A percentile compares a stretch with the other conserved stretches of the same genome.
These are phyloP conservation scores for Heliangelus exortis DNA, from an alignment of 2,797 vertebrate genomes.

Conservation along the genomic window DNA sequence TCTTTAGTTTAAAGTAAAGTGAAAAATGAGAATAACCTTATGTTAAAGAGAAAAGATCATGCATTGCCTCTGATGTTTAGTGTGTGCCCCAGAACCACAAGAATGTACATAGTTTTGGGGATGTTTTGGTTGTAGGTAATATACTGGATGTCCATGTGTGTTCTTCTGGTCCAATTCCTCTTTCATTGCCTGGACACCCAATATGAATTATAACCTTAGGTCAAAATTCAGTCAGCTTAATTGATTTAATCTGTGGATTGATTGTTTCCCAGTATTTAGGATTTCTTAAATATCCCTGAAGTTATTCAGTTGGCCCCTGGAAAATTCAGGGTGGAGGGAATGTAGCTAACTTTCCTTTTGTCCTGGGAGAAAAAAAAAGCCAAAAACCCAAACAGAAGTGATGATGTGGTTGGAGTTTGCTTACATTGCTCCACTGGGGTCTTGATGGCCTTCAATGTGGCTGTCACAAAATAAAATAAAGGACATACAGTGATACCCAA, in stretches of 20 bases:
- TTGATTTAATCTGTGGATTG: not conserved
- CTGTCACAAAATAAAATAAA: not conserved
- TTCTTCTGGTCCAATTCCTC: not conserved
- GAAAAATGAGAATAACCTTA: not conserved
- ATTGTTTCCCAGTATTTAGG: not conserved
- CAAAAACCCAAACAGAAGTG: not conserved
- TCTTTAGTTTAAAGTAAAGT: not conserved
- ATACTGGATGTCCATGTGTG: fast-evolving
- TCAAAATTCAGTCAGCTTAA: not conserved
- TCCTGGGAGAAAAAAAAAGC: not conserved
- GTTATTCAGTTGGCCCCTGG: not conserved
- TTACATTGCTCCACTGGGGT: not conserved
- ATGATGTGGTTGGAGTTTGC: not conserved
- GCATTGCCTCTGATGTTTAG: not conserved
- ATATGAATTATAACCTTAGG: not conserved
- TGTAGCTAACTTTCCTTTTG: not conserved
- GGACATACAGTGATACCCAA: not conserved
- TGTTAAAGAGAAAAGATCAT: not conserved
- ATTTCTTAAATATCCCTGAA: not conserved
- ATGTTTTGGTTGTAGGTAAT: not conserved
- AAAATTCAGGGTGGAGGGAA: not conserved
- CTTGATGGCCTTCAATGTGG: not conserved
- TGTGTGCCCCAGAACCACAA: not conserved
- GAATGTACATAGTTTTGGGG: not conserved
- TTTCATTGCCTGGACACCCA: not conserved